These are phyloP conservation scores for Musca vetustissima DNA, from an alignment of 1,140 invertebrate genomes.

Conservation along the genomic window DNA sequence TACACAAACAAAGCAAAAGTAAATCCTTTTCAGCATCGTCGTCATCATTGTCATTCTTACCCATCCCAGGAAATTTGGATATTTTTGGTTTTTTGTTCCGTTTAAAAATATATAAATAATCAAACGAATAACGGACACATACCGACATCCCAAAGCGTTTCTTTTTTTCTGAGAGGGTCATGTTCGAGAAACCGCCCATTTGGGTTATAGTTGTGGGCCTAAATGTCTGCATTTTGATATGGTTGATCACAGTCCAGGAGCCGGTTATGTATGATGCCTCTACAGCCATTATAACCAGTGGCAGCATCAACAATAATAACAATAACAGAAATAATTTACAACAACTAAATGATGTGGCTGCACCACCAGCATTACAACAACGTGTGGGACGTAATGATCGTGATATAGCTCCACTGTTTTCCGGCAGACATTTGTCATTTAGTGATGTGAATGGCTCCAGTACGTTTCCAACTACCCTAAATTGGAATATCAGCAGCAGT, in stretches of 20 bases:
- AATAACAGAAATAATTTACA: background rate
- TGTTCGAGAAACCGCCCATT: constrained; percentile 49
- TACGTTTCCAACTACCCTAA: no score
- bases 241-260: constrained; percentile 47
- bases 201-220: constrained; percentile 47
- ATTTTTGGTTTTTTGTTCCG: background rate
- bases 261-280: constrained; percentile 25
- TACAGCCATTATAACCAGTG: constrained; percentile 5
- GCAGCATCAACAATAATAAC: constrained; percentile 1
- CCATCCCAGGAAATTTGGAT: background rate
- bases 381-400: no score
- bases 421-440: no score
- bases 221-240: constrained; percentile 46
- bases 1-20: background rate
- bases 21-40: no score
- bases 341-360: background rate
- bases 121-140: constrained; percentile 15
- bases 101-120: background rate
- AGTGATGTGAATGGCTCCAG: no score
- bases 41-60: no score
- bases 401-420: no score
- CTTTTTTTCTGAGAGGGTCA: constrained; percentile 26
- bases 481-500: background rate
- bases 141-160: constrained; percentile 32
- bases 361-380: background rate